These are phyloP conservation scores for Homarus americanus DNA, from an alignment of 1,140 invertebrate genomes.

Conservation along the genomic window DNA sequence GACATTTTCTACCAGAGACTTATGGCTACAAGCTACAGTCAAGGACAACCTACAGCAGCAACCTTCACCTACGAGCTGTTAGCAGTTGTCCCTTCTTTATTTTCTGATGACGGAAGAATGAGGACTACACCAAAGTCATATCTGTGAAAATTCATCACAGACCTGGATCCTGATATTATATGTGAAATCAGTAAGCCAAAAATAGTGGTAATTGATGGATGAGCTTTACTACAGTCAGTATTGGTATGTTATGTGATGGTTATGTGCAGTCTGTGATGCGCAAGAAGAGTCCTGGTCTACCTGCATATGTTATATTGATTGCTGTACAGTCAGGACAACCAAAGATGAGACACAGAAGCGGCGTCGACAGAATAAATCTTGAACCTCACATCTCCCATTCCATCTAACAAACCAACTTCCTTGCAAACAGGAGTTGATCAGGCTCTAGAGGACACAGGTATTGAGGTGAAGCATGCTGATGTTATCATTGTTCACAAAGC, in stretches of 20 bases:
- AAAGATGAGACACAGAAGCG: constrained; percentile 19
- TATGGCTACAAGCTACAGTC: background rate
- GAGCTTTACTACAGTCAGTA: background rate
- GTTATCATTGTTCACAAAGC: background rate
- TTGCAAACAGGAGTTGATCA: background rate
- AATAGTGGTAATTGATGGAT: background rate
- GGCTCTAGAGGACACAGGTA: too few species aligned
- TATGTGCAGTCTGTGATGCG: background rate
- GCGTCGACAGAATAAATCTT: constrained; percentile 5
- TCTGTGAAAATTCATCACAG: background rate
- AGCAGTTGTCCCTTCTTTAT: background rate
- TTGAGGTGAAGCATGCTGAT: too few species aligned
- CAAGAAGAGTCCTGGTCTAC: background rate
- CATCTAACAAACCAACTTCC: constrained; percentile 16
- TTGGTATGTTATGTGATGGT: constrained; percentile 5
- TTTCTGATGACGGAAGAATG: background rate
- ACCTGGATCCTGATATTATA: too few species aligned
- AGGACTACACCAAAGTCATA: background rate
- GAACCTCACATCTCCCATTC: constrained; percentile 1
- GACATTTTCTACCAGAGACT: constrained; percentile 3
- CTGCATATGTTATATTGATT: constrained; percentile 6
- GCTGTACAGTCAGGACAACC: background rate
- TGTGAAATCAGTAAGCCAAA: too few species aligned
- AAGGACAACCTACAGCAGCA: too few species aligned
- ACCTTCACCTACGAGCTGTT: constrained; percentile 2